Evolutionary conservation across 2,888 invertebrate genomes (phyloP).

Genomic region (Asteroscopus sphinx): DNA sequence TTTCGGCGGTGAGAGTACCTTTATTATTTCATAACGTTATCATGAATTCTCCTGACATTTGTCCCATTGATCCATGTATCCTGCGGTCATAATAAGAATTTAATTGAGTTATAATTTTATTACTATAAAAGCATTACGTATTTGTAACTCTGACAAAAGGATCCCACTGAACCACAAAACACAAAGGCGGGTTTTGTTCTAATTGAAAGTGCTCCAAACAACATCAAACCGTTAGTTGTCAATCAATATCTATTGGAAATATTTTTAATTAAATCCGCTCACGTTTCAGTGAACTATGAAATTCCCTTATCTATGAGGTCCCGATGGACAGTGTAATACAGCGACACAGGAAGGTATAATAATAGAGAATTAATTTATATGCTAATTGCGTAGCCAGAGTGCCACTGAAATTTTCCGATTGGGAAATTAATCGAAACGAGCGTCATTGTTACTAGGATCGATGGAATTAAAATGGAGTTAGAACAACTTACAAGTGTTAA

Average conservation of each 20-base stretch:
- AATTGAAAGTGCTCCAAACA: neutral
- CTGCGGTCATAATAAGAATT: no score
- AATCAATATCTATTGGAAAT: slow-evolving; percentile 27
- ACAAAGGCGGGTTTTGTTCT: neutral
- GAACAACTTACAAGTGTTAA: slow-evolving; percentile 9
- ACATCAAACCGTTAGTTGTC: slow-evolving; percentile 1
- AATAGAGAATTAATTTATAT: slow-evolving; percentile 65
- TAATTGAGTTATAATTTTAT: no score
- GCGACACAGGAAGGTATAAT: slow-evolving; percentile 42
- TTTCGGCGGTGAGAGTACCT: no score
- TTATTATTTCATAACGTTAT: no score
- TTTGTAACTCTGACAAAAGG: no score
- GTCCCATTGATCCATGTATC: no score
- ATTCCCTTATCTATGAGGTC: slow-evolving; percentile 47
- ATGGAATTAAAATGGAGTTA: slow-evolving; percentile 29
- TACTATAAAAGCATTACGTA: no score
- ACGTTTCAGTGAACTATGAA: slow-evolving; percentile 41
- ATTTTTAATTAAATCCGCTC: slow-evolving; percentile 25
- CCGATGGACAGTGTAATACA: slow-evolving; percentile 49
- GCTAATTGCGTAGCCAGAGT: slow-evolving; percentile 57
- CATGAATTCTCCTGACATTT: no score
- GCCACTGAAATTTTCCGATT: slow-evolving; percentile 54
- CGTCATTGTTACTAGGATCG: slow-evolving; percentile 27
- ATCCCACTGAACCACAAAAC: no score
- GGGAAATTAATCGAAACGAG: slow-evolving; percentile 48